These are phyloP conservation scores for Chelonoidis abingdonii DNA, from an alignment of 2,113 vertebrate species.

Conservation along the genomic window DNA sequence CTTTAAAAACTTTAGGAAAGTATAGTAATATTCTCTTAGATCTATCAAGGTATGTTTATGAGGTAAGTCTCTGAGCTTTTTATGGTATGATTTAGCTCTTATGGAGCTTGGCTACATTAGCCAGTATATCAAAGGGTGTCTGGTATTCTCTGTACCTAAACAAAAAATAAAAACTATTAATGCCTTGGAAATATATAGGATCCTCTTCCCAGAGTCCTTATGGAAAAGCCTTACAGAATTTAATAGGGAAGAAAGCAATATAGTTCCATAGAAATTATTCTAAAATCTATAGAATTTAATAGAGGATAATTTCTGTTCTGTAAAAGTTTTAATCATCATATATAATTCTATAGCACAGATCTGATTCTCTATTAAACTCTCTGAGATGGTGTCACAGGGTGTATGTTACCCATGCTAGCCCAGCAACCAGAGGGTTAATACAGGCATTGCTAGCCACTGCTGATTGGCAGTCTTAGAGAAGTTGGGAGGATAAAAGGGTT, in stretches of 20 bases:
- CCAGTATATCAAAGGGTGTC: background rate
- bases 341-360: background rate
- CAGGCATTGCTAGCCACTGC: background rate
- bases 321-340: background rate
- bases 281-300: background rate
- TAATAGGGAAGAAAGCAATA: background rate
- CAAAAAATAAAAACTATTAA: too few relatives aligned
- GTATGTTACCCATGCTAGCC: too few relatives aligned
- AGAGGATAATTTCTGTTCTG: background rate
- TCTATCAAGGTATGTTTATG: background rate
- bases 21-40: background rate
- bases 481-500: background rate
- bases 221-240: background rate
- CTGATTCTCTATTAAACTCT: background rate
- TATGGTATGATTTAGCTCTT: background rate
- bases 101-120: background rate
- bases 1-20: background rate
- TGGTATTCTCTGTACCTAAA: too few relatives aligned
- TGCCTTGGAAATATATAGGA: background rate
- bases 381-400: background rate
- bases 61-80: background rate
- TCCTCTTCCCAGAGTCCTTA: background rate
- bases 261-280: background rate
- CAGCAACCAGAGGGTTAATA: too few relatives aligned
- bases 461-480: background rate